Conservation (phyloP, 2,888 invertebrate genomes). For the Ennomos erosarius region DNA sequence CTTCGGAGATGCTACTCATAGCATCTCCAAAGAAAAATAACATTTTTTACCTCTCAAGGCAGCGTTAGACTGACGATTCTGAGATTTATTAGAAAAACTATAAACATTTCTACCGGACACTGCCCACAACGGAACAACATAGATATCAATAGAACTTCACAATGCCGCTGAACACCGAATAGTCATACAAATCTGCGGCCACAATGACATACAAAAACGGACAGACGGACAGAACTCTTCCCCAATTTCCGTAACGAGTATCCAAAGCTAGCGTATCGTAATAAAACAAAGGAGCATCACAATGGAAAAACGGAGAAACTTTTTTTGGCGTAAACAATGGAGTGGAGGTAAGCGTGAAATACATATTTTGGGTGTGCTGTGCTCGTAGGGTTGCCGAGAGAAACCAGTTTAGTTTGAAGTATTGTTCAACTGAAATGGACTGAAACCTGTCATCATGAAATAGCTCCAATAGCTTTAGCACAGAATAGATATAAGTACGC, state of each 20-base stretch:
- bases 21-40: too few species aligned
- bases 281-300: conserved; percentile 78
- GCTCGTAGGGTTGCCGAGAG: conserved; percentile 57
- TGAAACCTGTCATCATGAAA: too few species aligned
- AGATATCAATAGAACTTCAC: background rate
- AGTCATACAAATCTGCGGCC: conserved; percentile 11
- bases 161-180: background rate
- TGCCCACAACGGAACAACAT: background rate
- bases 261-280: conserved; percentile 63
- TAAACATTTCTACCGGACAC: too few species aligned
- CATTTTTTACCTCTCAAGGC: too few species aligned
- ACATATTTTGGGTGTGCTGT: conserved; percentile 53
- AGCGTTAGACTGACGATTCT: too few species aligned
- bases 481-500: too few species aligned
- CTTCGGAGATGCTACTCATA: too few species aligned
- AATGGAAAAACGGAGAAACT: conserved; percentile 72
- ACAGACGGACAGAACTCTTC: conserved; percentile 48
- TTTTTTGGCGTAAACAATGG: conserved; percentile 78
- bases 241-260: conserved; percentile 61
- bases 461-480: too few species aligned
- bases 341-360: conserved; percentile 74
- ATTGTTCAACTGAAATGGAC: too few species aligned
- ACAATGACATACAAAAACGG: conserved; percentile 37
- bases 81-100: too few species aligned
- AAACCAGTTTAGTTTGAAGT: background rate